Evolutionary conservation across 2,797 vertebrate species (phyloP).

Genomic region (Sebastes jordani): DNA sequence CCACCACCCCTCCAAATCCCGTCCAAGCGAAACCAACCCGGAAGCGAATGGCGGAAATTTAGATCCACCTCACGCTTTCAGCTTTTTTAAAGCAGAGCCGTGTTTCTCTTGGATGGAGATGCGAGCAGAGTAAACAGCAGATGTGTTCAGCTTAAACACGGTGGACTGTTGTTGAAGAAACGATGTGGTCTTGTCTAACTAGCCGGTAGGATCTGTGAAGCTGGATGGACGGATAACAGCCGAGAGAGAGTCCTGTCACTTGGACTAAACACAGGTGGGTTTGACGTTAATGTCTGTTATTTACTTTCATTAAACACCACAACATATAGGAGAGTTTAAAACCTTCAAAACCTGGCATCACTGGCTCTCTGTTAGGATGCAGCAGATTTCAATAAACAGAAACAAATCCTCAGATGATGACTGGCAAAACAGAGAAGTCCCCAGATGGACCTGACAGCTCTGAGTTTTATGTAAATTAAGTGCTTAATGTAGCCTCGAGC

Average conservation of each 20-base stretch:
- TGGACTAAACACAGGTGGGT: constrained; percentile 54
- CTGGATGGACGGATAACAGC: constrained; percentile 43
- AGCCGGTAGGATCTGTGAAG: neutral
- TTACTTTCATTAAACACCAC: neutral
- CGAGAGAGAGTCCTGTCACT: constrained; percentile 41
- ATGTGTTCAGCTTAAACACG: neutral
- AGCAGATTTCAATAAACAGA: neutral
- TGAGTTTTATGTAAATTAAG: neutral
- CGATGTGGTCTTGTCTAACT: constrained; percentile 30
- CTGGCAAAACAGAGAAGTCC: neutral
- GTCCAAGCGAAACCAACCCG: constrained; percentile 46
- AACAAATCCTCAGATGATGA: neutral
- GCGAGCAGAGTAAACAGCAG: neutral
- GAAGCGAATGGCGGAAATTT: constrained; percentile 71
- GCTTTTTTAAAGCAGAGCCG: neutral
- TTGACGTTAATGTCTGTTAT: neutral
- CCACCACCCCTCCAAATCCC: constrained; percentile 38
- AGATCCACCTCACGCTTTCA: constrained; percentile 57
- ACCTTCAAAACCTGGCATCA: neutral
- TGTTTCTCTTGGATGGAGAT: neutral
- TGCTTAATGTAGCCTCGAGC: neutral
- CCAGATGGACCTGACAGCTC: neutral
- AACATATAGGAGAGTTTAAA: too few species aligned
- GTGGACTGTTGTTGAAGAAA: neutral
- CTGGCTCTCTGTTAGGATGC: neutral